Evolutionary conservation across 2,113 vertebrate genomes (phyloP).

Genomic region (Apodemus speciosus): DNA sequence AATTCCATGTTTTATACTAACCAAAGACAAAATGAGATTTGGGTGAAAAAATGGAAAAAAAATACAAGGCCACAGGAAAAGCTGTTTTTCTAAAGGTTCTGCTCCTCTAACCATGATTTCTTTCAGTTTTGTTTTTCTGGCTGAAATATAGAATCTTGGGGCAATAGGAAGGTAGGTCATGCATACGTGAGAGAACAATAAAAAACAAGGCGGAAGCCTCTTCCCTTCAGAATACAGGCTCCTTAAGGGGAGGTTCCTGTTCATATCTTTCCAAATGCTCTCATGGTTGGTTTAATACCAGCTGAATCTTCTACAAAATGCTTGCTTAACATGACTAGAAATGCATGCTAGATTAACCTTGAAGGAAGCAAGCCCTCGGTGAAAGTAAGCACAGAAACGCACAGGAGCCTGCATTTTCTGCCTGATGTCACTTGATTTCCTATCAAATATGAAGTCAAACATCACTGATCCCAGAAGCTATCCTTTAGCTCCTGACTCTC

Average conservation of each 20-base stretch:
- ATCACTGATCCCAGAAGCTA: not conserved
- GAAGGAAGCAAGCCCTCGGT: not conserved
- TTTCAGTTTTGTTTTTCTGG: not conserved
- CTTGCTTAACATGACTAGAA: not conserved
- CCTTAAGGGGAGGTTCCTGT: not conserved
- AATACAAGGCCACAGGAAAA: not conserved
- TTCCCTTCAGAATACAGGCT: not conserved
- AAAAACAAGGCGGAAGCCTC: not conserved
- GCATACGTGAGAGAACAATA: not conserved
- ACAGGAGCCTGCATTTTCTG: not conserved
- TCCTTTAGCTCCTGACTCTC: not conserved
- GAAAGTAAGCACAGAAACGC: not conserved
- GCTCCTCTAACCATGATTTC: not conserved
- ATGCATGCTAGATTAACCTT: not conserved
- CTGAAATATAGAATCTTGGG: not conserved
- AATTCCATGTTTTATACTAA: not conserved
- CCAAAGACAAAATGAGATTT: not conserved
- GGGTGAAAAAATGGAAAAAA: not conserved
- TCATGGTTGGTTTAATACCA: not conserved
- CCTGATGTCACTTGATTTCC: not conserved
- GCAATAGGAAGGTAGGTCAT: not conserved
- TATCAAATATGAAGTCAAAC: not conserved
- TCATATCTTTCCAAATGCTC: not conserved
- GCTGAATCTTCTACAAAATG: not conserved
- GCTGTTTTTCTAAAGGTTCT: not conserved